Base-by-base conservation (phyloP, 2,797 vertebrate species). In the Alca torda region DNA sequence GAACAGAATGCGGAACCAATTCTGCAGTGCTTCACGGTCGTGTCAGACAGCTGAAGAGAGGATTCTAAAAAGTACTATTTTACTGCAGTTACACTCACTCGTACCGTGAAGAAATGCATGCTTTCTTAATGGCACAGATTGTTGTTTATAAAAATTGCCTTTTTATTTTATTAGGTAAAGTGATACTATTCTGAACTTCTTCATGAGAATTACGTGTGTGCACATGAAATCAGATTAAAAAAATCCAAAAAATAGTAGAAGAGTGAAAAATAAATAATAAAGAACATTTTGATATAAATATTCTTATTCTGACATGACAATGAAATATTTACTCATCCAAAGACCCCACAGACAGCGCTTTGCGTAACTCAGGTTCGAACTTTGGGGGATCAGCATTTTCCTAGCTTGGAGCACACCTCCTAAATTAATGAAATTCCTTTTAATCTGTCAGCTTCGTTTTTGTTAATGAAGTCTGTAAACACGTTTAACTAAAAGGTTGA, bases 171-270 rank as follows among this genome's bases (percentile, higher is more conserved):
- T 28, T 53, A 65, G 61, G 25, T 75, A 50, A 87, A 85, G 54
- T 12, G 2, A 65, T 51, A 35, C 9, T 17, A 25, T 33, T 20
- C 24, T 28, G 51, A 80, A 53, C 21, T 35, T 50, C 15, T 30
- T 57, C 14, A 23, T 56, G 65, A 57, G 68, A 84, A 33, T 1
- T 0, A 7, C 0, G 2, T 4, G 6, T 8, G 17, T 17, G 15
- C 10, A 15, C 3, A 1, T 14, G 21, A 89, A 76, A 83, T 25
- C 24, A 30, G 19, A 30, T 68, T 76, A 23, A 0, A 43, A 72
- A 3, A 19, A 30, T 10, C 4, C 4, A 1, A 18, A 51, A 63
- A 45, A 5, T 1, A 39, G 13, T 13, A 81, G 19, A 48, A 68
- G 26, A 70, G 5, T 19, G 35, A 65, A 65, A 90, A 84, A 45